Base-by-base conservation (phyloP, 1,140 invertebrate species). In the Harpegnathos saltator region DNA sequence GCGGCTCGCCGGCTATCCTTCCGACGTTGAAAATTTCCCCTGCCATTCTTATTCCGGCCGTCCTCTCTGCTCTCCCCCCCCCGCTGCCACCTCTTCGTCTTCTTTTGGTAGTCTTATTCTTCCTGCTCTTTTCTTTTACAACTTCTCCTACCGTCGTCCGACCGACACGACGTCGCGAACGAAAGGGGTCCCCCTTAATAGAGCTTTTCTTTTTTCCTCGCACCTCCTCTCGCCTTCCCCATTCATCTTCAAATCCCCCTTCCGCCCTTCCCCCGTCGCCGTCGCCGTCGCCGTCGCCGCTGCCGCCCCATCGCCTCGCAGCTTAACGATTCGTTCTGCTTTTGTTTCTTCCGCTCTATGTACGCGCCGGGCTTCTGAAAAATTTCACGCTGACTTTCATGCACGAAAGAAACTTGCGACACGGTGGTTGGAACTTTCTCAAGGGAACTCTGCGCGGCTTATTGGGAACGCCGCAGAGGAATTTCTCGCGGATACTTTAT, bases 1-100 rank as follows among this genome's bases (percentile, higher is more conserved):
- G n/a, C 19, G 52, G 77, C 63, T 83, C 65, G 84, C 82, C 73
- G n/a, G 81, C 86, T 85, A 90, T 87, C 85, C 82, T 85, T 83
- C 89, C 85, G 85, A 68, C 74, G 22, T 26, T 74, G 59, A 82
- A 85, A 87, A 83, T 48, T 77, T 83, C 38, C 78, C 65, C 59
- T 48, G 59, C 73, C 62, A 50, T 44, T 48, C 22, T 56, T 26
- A 29, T 15, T 24, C 50, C 33, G 50, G 17, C 48, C 66, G 15
- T 52, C n/a, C n/a, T n/a, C n/a, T 1, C 38, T 44, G 17, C 38
- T 29, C 50, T 26, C 19, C 26, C 52, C 22, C 15, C 59, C n/a
- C 26, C 9, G n/a, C 68, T 65, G 48, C n/a, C 33, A 56, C 59
- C 9, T 71, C 26, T 38, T 44, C 38, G 3, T 19, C 66, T 24